phyloP scores from a whole-genome alignment of 2,113 vertebrate species.

The Dicerorhinus sumatrensis region DNA sequence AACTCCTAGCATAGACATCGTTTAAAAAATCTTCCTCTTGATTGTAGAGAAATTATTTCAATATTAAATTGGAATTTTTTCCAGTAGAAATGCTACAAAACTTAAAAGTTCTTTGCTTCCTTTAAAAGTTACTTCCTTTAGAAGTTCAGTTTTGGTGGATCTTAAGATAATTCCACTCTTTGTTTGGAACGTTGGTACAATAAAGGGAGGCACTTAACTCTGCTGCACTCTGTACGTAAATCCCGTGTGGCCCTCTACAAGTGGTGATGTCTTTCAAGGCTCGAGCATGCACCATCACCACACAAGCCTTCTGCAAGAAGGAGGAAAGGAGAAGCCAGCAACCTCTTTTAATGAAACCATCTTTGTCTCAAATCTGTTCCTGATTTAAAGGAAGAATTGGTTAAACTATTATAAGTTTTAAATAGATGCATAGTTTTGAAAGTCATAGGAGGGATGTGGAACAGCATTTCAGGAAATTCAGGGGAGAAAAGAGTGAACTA shows the following conservation, averaged over 20 bases:
- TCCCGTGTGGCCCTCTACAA: too few relatives aligned
- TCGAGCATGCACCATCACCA: neutral
- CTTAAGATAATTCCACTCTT: neutral
- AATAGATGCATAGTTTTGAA: neutral
- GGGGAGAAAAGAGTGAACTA: neutral
- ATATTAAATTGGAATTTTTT: conserved; percentile 40
- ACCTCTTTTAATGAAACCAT: neutral
- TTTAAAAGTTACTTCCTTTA: conserved; percentile 7
- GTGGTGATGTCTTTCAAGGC: accelerated
- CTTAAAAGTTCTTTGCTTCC: conserved; percentile 24
- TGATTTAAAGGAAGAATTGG: neutral
- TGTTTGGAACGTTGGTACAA: neutral
- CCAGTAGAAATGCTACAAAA: neutral
- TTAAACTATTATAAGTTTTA: neutral
- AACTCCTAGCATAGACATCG: conserved; percentile 44
- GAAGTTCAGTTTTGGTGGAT: neutral
- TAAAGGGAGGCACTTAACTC: neutral
- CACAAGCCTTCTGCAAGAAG: neutral
- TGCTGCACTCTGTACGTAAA: neutral
- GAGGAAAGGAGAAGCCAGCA: neutral
- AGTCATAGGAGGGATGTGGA: neutral
- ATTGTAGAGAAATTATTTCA: conserved; percentile 60
- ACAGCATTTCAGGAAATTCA: neutral
- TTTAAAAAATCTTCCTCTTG: conserved; percentile 39
- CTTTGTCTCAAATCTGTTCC: neutral